Evolutionary conservation across 2,797 vertebrate species (phyloP), one percentile per base, ranked within the genome.

Genomic region (Alcedo atthis): DNA sequence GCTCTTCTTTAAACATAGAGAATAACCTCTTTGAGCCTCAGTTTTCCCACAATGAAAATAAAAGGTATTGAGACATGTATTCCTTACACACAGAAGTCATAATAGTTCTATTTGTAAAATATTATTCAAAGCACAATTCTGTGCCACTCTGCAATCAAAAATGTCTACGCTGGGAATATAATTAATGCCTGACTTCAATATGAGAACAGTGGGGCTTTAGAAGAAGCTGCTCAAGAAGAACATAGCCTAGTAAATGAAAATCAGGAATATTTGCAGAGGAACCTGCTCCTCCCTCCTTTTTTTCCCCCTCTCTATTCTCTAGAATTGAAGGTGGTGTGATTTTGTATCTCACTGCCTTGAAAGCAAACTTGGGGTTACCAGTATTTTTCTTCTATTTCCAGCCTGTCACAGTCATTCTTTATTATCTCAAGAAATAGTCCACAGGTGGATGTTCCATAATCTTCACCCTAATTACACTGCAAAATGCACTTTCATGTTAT

Each of bases 81-180:
- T 69, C 42, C 26, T 74, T 57, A 46, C 12, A 58, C 22, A n/a
- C 28, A 58, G 21, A 74, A 78, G 10, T 35, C 43, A 42, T 57
- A 77, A 54, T 14, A 64, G 48, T 48, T 85, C 24, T 59, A 14
- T 66, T 76, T 87, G 32, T 85, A 83, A 92, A 91, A 51, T 53
- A 45, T 55, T 57, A 53, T 19, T 49, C 20, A 46, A 92, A 82
- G 26, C 33, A 68, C 8, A 46, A 4, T 69, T 80, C 37, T 51
- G 21, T 61, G 24, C 28, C 43, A 69, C 46, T 51, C n/a, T 66
- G 33, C 37, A 61, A 82, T 73, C 57, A 83, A 68, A 74, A 77
- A 58, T 13, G 7, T 54, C 66, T 48, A 54, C 25, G 7, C 8
- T 59, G 46, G 59, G 14, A 64, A 55, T 48, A 32, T 55, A 85